Evolutionary conservation across 2,113 vertebrate genomes (phyloP), one percentile per base, ranked within the genome.

Genomic region (Ictalurus punctatus): DNA sequence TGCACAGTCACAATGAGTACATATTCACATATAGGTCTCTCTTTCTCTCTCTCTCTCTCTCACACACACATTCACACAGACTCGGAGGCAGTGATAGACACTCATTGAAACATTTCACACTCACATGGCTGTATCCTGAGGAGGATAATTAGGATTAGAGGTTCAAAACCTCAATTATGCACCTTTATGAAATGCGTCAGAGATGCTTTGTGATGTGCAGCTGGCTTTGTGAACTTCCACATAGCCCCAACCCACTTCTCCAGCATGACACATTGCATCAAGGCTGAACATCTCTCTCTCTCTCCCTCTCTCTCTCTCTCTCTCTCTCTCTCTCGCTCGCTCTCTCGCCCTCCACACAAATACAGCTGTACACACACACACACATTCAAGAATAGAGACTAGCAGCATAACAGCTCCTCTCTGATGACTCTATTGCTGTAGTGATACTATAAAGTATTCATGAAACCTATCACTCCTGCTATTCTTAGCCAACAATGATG

Each of bases 171-270:
- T 58, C 52, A 88, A 83, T 83, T 83, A 74, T 88, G 87, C 81
- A 88, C 87, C 87, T 88, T 84, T 88, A 69, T 30, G 80, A 74
- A 74, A 27, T 84, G 81, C 87, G 67, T 88, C 87, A 88, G 87
- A 83, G 87, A 84, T 76, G 80, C 67, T 84, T 74, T 63, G 69
- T 88, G 69, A 74, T 88, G 79, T 71, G 63, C 79, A 88, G 86
- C 86, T 88, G 86, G 79, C 86, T 87, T 82, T 87, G 79, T 88
- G 87, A 88, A 88, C 87, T 83, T 83, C 79, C 79, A 37, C 63
- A 73, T 67, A 40, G 65, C 48, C 52, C 65, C 80, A 82, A 16
- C 52, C 23, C 34, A 58, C 58, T 44, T 61, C 73, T 63, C 34
- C 37, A 48, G 85, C 16, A 61, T 86, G 73, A 86, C 85, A 86